Evolutionary conservation across 2,888 invertebrate species (phyloP).

Genomic region (Glyphotaelius pellucidus): DNA sequence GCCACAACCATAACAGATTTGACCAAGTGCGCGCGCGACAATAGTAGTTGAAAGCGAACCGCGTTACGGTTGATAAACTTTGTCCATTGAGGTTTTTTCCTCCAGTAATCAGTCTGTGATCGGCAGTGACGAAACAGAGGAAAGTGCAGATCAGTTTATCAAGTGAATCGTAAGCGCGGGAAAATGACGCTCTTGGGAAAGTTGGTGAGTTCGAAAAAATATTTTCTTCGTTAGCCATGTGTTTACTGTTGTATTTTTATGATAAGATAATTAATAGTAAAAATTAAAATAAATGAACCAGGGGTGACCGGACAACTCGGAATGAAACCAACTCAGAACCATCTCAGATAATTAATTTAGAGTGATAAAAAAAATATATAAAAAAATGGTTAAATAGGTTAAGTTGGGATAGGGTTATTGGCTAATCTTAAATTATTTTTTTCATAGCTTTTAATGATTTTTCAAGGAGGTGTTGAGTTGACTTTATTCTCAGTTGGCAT

Average conservation of each 20-base stretch:
- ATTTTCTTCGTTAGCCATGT: not conserved
- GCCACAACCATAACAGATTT: conserved; percentile 46
- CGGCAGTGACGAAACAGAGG: conserved; percentile 46
- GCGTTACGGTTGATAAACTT: conserved; percentile 43
- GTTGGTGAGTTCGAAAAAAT: conserved; percentile 56
- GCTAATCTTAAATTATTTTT: no score
- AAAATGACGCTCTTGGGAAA: conserved; percentile 57
- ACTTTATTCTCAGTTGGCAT: no score
- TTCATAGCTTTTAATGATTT: no score
- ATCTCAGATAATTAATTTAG: no score
- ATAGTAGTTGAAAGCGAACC: conserved; percentile 38
- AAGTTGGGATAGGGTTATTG: no score
- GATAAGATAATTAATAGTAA: not conserved
- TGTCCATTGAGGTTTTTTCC: conserved; percentile 11
- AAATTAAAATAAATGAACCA: no score
- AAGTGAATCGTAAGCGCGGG: conserved; percentile 17
- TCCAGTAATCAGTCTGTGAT: conserved; percentile 16
- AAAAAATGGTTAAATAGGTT: no score
- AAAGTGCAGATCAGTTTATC: conserved; percentile 53
- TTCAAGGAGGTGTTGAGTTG: no score
- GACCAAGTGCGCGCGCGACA: conserved; percentile 48
- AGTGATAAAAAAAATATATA: no score
- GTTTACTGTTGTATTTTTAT: not conserved
- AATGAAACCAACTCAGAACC: no score
- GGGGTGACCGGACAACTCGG: no score